Base-by-base conservation (phyloP, 2,113 vertebrate genomes). In the Turnix velox region DNA sequence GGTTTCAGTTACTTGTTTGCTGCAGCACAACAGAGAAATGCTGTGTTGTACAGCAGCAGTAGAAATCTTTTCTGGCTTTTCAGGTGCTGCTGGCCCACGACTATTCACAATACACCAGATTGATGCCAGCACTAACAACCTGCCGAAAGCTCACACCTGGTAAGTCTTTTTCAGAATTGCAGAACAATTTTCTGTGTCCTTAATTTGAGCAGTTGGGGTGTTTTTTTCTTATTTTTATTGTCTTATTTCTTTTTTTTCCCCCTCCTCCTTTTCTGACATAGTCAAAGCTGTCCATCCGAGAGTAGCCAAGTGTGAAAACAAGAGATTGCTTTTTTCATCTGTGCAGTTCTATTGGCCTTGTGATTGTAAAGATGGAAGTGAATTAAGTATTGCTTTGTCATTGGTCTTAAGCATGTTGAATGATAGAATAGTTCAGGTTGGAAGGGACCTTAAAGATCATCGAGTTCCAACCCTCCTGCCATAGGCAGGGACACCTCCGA, bases 91-190 rank as follows among this genome's bases (percentile, higher is more conserved):
- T 7, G 99, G 99, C 31, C 99, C 99, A 1, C 98, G 99, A 6
- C 98, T 99, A 93, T 99, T 99, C 72, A 99, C 99, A 83, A 99
- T 99, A 78, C 99, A 99, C 97, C 99, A 99, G 98, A 99, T 99
- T 3, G 99, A 99, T 27, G 99, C 99, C 97, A 99, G 98, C 96
- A 98, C 99, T 45, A 99, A 99, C 86, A 99, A 99, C 91, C 92
- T 99, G 97, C 99, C 99, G 31, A 99, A 99, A 97, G 99, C 99
- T 87, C 99, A 99, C 83, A 99, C 99, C 28, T 99, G 99, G 99
- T 99, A 96, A 98, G 98, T 6, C 14, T 49, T 80, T 42, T 51
- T 77, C 55, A 35, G n/a, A n/a, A n/a, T n/a, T n/a, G n/a, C n/a
- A 82, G 27, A 14, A 2, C 18, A 45, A 5, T 27, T 28, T 65